A percentile compares a stretch with the other conserved stretches of the same genome.
These are phyloP conservation scores for Galerucella pusilla DNA, from an alignment of 2,888 invertebrate genomes.

Conservation along the genomic window DNA sequence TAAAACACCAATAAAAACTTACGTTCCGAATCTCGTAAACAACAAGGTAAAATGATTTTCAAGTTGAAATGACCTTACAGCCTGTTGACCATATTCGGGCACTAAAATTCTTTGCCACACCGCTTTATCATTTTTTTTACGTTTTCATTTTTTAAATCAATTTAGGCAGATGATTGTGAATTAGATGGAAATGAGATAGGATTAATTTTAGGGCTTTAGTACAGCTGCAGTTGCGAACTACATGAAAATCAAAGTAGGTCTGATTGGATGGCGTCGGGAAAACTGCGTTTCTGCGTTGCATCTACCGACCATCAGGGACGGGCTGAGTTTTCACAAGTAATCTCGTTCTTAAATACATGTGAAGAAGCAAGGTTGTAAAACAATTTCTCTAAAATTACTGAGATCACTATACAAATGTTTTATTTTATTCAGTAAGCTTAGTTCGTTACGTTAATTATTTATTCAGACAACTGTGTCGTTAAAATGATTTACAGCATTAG, in stretches of 20 bases:
- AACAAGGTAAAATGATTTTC: constrained; percentile 38
- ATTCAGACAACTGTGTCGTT: too few relatives aligned
- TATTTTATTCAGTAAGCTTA: too few relatives aligned
- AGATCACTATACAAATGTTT: too few relatives aligned
- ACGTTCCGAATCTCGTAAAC: constrained; percentile 32
- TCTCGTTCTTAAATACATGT: too few relatives aligned
- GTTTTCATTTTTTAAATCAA: background rate
- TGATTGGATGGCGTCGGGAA: constrained; percentile 31
- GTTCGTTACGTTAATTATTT: too few relatives aligned
- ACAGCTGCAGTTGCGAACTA: constrained; percentile 43
- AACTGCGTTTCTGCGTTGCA: constrained; percentile 43
- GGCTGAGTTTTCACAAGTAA: constrained; percentile 10
- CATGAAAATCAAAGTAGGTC: constrained; percentile 41
- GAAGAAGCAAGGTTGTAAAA: too few relatives aligned
- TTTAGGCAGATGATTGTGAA: background rate
- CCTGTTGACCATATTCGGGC: constrained; percentile 46
- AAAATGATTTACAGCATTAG: too few relatives aligned
- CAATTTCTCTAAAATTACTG: too few relatives aligned
- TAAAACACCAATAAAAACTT: constrained; percentile 31
- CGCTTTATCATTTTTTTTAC: constrained; percentile 11
- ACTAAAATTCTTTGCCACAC: constrained; percentile 28
- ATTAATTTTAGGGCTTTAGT: constrained; percentile 24
- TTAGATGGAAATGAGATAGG: background rate
- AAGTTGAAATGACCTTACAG: constrained; percentile 43
- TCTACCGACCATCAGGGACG: constrained; percentile 20